phyloP scores from a whole-genome alignment of 1,140 invertebrate genomes.

The Diorhabda carinulata region DNA sequence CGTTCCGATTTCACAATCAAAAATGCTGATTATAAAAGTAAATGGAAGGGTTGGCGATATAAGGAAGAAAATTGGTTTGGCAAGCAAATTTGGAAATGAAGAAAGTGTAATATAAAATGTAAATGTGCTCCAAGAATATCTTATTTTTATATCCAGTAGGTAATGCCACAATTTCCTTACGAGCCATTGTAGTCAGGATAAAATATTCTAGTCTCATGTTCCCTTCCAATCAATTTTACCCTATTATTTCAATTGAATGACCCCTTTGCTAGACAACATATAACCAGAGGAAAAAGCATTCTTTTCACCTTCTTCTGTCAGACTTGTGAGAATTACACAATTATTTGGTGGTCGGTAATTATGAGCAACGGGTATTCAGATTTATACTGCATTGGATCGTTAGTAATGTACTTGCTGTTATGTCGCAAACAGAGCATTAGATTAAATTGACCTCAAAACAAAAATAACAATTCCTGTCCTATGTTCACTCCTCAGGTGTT shows the following conservation, averaged over 20 bases:
- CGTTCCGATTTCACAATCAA: neutral
- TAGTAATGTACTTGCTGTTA: neutral
- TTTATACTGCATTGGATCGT: slow-evolving; percentile 3
- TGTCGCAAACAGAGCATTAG: neutral
- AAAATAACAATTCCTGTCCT: slow-evolving; percentile 23
- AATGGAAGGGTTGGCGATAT: slow-evolving; percentile 8
- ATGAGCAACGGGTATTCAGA: neutral
- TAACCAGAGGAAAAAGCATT: slow-evolving; percentile 24
- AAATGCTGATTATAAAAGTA: slow-evolving; percentile 6
- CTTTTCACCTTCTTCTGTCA: slow-evolving; percentile 13
- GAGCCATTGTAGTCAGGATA: slow-evolving; percentile 37
- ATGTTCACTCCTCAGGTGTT: slow-evolving; percentile 35
- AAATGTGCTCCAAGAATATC: slow-evolving; percentile 29
- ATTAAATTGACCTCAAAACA: slow-evolving; percentile 29
- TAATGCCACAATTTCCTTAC: slow-evolving; percentile 26
- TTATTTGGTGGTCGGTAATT: slow-evolving; percentile 10
- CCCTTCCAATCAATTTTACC: slow-evolving; percentile 29
- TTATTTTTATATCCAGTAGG: slow-evolving; percentile 25
- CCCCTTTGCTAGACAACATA: slow-evolving; percentile 35
- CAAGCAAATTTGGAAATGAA: slow-evolving; percentile 20
- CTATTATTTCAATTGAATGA: slow-evolving; percentile 39
- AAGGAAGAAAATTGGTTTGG: slow-evolving; percentile 6
- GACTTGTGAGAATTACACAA: slow-evolving; percentile 3
- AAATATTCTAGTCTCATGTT: slow-evolving; percentile 39
- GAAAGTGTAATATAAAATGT: slow-evolving; percentile 34